These are phyloP conservation scores for Semicossyphus pulcher DNA, from an alignment of 2,113 vertebrate species.

Conservation along the genomic window DNA sequence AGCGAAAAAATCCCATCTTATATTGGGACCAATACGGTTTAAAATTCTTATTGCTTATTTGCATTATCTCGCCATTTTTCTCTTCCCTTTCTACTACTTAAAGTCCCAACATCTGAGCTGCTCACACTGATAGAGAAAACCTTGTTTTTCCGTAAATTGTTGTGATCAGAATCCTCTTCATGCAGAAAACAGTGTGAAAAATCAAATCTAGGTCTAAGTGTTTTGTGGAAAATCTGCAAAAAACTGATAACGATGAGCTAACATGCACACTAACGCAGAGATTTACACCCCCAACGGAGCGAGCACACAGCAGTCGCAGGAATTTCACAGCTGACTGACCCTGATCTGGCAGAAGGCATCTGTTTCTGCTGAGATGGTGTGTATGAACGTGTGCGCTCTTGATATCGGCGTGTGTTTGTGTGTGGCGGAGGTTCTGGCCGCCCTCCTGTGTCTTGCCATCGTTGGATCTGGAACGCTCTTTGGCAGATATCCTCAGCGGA, in stretches of 20 bases:
- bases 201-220: neutral
- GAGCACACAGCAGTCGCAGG: conserved; percentile 57
- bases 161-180: neutral
- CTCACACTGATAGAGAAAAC: neutral
- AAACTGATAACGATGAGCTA: neutral
- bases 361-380: conserved; percentile 47
- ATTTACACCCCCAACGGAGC: conserved; percentile 36
- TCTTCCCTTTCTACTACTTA: neutral
- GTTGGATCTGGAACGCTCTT: conserved; percentile 46
- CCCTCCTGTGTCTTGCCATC: conserved; percentile 46
- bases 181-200: neutral
- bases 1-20: too few relatives aligned
- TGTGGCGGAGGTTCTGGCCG: conserved; percentile 17
- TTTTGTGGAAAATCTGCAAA: neutral
- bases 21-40: too few relatives aligned
- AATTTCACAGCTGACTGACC: conserved; percentile 70
- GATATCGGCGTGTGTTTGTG: conserved; percentile 22
- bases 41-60: conserved; percentile 8
- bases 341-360: conserved; percentile 62
- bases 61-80: neutral
- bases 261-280: conserved; percentile 5
- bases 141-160: neutral
- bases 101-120: neutral
- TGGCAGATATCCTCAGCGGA: conserved; percentile 65
- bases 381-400: conserved; percentile 18